Base-by-base conservation (phyloP, 2,113 vertebrate genomes). In the Puntigrus tetrazona region DNA sequence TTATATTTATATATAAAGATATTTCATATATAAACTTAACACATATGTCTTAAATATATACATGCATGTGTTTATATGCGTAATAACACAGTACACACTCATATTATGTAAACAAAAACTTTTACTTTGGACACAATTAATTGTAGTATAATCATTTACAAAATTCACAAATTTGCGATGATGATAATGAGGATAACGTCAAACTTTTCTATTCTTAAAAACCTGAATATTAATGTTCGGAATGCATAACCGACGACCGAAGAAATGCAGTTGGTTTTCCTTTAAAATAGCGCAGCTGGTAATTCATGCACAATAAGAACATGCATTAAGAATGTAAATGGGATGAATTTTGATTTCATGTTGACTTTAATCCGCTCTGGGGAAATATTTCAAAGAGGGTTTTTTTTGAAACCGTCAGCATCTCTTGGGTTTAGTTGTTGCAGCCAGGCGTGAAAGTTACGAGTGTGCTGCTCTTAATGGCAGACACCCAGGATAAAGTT, bases 401-500 rank as follows among this genome's bases (percentile, higher is more conserved):
- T n/a, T 63, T 79, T 79, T 61, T 38, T 43, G 3, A 75, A 61
- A 41, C 20, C 11, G 34, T 78, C 52, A 59, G 76, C 52, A 78
- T 61, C 52, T 41, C 22, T 25, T 0, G 34, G 55, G 52, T 77
- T 55, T 55, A 72, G n/a, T 78, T 41, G 31, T 43, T 61, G 76
- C 74, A 77, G 29, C 22, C 36, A 61, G 55, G 22, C 55, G 36
- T 61, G 55, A 61, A 78, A 78, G 55, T 59, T 78, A 38, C 7
- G n/a, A 59, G 76, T 78, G 20, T 57, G 14, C 55, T 25, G 38
- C 36, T 43, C 31, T 57, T 77, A 55, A 55, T 36, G 22, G 50
- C 50, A 57, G 50, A 77, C 52, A 43, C 55, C 77, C 55, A 78
- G 78, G 59, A 80, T 80, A 65, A 80, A 67, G 78, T 31, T 47